Evolutionary conservation across 2,113 vertebrate species (phyloP).

Genomic region (Corvus moneduloides): DNA sequence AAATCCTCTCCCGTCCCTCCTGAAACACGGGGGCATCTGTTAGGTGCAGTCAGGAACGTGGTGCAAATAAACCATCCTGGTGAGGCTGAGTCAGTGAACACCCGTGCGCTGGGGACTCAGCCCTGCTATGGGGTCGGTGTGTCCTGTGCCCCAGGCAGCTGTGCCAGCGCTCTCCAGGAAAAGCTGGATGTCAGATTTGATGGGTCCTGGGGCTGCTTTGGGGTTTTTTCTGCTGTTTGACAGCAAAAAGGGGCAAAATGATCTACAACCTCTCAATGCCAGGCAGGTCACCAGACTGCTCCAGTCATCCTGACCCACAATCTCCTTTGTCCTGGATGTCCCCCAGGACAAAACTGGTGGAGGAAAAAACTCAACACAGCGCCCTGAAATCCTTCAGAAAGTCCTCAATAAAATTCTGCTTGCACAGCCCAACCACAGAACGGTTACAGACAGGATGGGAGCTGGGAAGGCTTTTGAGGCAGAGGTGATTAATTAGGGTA

Average conservation of each 20-base stretch:
- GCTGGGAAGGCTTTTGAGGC: background rate
- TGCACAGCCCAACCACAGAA: background rate
- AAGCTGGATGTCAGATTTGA: background rate
- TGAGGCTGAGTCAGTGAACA: background rate
- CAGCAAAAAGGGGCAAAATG: fast-evolving
- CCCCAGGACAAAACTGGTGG: background rate
- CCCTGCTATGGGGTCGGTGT: background rate
- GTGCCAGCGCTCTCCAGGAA: background rate
- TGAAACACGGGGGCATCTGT: fast-evolving
- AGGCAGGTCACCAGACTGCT: background rate
- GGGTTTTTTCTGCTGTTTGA: background rate
- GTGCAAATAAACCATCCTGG: background rate
- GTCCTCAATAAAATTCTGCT: background rate
- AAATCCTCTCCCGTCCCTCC: background rate
- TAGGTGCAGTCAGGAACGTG: fast-evolving
- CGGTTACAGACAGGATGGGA: background rate
- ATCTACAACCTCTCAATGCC: background rate
- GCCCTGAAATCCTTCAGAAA: background rate
- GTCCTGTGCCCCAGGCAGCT: background rate
- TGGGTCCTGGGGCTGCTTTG: background rate
- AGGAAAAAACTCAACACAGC: background rate
- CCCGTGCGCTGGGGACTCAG: fast-evolving
- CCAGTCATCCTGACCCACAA: background rate
- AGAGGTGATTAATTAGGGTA: too few species aligned
- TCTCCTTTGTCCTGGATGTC: background rate